A percentile compares a stretch with the other conserved stretches of the same genome.
phyloP scores from a whole-genome alignment of 1,140 invertebrate species.

The Plutomurus gul region DNA sequence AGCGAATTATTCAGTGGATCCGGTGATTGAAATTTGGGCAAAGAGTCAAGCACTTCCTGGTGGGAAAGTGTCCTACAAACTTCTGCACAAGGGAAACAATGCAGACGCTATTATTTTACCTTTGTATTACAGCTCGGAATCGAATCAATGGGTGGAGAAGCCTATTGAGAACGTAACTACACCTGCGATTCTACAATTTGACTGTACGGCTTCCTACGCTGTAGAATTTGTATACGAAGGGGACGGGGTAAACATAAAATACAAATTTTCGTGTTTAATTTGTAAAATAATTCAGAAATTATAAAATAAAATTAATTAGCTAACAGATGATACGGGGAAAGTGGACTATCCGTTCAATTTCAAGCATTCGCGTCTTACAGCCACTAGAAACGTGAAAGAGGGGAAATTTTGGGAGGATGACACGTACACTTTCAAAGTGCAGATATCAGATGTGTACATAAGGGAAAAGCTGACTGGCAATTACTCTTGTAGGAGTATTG shows the following conservation, averaged over 20 bases:
- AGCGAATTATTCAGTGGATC: background rate
- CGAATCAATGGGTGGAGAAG: background rate
- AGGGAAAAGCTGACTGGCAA: conserved; percentile 24
- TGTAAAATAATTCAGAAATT: background rate
- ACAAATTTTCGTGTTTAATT: background rate
- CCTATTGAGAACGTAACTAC: background rate
- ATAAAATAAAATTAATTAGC: background rate
- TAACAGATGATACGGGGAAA: background rate
- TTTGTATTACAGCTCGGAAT: background rate
- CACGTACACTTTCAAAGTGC: background rate
- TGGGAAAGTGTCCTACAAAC: background rate
- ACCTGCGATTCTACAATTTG: background rate
- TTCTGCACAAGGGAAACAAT: background rate
- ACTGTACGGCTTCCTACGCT: conserved; percentile 4
- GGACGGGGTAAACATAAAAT: background rate
- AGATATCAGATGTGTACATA: background rate
- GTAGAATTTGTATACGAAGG: conserved; percentile 9
- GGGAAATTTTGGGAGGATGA: background rate
- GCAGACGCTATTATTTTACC: background rate
- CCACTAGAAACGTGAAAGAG: background rate
- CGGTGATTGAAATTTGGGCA: background rate
- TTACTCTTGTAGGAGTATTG: background rate
- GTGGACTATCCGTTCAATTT: conserved; percentile 20
- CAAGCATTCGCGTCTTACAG: background rate
- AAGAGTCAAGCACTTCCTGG: background rate